These are phyloP conservation scores for Crax fasciolata DNA, from an alignment of 2,797 vertebrate species.

Conservation along the genomic window DNA sequence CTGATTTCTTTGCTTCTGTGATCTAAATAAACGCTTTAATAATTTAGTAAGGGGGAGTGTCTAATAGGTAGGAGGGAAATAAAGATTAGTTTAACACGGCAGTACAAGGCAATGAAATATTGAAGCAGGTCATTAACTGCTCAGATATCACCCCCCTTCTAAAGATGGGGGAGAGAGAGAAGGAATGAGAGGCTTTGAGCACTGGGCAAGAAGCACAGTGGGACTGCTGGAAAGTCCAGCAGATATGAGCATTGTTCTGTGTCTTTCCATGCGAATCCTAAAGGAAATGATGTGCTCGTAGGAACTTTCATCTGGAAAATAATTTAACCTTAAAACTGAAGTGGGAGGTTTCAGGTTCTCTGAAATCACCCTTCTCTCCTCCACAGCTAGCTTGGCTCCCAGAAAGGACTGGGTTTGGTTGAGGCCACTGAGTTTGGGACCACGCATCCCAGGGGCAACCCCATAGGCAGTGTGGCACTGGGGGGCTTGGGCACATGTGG, in stretches of 20 bases:
- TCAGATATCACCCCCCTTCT: neutral
- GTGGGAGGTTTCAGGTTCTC: neutral
- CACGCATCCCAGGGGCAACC: neutral
- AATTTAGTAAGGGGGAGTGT: constrained; percentile 71
- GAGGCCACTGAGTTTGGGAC: neutral
- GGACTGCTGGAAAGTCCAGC: rapidly evolving
- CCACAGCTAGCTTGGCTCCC: neutral
- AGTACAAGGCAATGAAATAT: constrained; percentile 12
- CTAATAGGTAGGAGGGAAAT: neutral
- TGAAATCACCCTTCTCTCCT: neutral
- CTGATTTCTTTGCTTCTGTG: constrained; percentile 80
- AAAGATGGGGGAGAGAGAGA: neutral
- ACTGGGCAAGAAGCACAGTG: neutral
- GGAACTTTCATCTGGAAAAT: neutral
- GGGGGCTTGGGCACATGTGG: neutral
- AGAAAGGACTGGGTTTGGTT: neutral
- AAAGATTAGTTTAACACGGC: constrained; percentile 32
- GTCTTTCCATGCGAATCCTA: neutral
- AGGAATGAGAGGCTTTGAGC: rapidly evolving
- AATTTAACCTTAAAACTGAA: constrained; percentile 17
- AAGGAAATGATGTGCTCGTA: neutral
- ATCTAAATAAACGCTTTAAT: constrained; percentile 79
- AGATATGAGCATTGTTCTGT: neutral
- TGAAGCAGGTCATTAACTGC: constrained; percentile 8
- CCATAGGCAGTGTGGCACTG: neutral